phyloP scores from a whole-genome alignment of 1,140 invertebrate species.

The Wiebesia pumilae region DNA sequence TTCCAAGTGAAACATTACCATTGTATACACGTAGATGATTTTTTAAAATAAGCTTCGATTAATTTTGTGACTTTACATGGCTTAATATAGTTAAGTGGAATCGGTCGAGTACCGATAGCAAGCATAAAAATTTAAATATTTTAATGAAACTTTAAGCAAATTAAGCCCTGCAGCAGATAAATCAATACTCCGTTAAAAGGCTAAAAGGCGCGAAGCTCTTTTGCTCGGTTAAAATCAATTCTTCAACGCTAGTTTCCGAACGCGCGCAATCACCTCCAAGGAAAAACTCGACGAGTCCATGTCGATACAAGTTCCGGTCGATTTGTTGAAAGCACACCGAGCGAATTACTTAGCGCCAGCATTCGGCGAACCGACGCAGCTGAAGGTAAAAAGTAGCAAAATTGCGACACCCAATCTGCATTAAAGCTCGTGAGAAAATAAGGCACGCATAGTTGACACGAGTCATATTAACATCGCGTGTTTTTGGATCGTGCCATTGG shows the following conservation, averaged over 20 bases:
- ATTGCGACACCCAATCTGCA: constrained; percentile 20
- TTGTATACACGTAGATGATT: too few species aligned
- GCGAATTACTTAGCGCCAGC: constrained; percentile 38
- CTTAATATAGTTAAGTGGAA: not conserved
- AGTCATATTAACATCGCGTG: constrained; percentile 43
- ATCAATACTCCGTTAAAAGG: constrained; percentile 29
- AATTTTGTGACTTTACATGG: not conserved
- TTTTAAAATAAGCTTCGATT: not conserved
- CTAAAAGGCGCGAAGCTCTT: constrained; percentile 3
- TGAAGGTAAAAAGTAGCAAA: not conserved
- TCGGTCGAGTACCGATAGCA: not conserved
- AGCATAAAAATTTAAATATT: constrained; percentile 10
- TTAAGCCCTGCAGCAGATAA: not conserved
- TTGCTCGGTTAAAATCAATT: constrained; percentile 44
- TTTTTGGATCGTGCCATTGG: not conserved
- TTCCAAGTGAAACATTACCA: too few species aligned
- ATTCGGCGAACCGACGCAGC: not conserved
- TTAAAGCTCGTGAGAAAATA: constrained; percentile 21
- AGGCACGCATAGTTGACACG: constrained; percentile 3
- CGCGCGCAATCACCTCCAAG: not conserved
- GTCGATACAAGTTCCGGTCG: constrained; percentile 18
- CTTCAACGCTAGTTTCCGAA: not conserved
- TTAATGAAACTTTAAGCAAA: constrained; percentile 6
- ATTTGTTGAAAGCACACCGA: constrained; percentile 30
- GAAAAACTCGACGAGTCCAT: not conserved